phyloP scores from a whole-genome alignment of 2,113 vertebrate genomes.

The Dromas ardeola region DNA sequence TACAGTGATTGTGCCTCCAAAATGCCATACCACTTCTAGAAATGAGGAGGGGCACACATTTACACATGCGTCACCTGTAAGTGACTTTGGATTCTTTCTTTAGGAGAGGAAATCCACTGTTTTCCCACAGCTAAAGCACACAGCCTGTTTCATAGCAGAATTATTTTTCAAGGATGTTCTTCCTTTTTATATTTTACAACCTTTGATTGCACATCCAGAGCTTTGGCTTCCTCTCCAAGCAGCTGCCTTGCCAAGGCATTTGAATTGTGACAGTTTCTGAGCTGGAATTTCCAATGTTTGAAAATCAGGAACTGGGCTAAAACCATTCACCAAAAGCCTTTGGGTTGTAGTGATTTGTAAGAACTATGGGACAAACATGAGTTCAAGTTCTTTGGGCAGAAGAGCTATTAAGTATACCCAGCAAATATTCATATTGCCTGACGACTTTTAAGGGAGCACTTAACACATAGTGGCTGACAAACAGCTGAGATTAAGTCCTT shows the following conservation, averaged over 20 bases:
- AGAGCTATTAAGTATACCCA: not conserved
- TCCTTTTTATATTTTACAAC: constrained; percentile 50
- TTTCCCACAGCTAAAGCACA: constrained; percentile 26
- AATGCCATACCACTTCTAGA: not conserved
- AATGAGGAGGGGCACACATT: not conserved
- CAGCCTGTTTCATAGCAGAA: not conserved
- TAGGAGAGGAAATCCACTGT: not conserved
- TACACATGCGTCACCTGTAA: not conserved
- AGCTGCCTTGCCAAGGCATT: constrained; percentile 35
- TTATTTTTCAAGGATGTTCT: constrained; percentile 53
- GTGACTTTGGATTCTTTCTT: not conserved
- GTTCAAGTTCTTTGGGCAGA: not conserved
- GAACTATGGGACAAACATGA: not conserved
- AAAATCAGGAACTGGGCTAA: constrained; percentile 21
- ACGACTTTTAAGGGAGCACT: not conserved
- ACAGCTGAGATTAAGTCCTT: not conserved
- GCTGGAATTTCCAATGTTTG: constrained; percentile 55
- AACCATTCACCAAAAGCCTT: constrained; percentile 4
- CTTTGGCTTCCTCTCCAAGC: constrained; percentile 48
- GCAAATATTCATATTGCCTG: not conserved
- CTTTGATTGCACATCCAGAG: constrained; percentile 52
- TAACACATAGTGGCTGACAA: not conserved
- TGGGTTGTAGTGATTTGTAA: not conserved
- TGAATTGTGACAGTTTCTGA: constrained; percentile 35
- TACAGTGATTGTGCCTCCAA: not conserved